Evolutionary conservation across 1,140 invertebrate species (phyloP), one percentile per base, ranked within the genome.

Genomic region (Nautilus pompilius): DNA sequence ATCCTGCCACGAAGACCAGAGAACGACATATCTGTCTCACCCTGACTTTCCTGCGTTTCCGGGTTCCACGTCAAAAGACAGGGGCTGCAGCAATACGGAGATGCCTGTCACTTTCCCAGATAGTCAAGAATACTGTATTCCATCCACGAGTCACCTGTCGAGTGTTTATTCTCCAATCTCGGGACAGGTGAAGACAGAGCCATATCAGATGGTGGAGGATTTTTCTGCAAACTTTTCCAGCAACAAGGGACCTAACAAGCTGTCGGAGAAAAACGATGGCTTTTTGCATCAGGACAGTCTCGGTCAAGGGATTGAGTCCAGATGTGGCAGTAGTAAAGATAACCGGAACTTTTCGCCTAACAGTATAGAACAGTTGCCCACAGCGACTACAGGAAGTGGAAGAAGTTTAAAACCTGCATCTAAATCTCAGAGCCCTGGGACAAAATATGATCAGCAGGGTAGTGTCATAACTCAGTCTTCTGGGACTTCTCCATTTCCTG

Each of bases 61-160:
- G 5, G 24, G 24, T 6, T 17, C 24, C 4, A 28, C 49, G 1
- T 17, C 17, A 53, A 53, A 28, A 2, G 17, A 20, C 17, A 41
- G 36, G n/a, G 0, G 13, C 36, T n/a, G n/a, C 36, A 1, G 13
- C n/a, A n/a, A n/a, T 13, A 53, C 24, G 26, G 49, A 53, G 15
- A 53, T 53, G 49, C 49, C 49, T 22, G 49, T 53, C 0, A 28
- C 29, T 17, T 53, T 53, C 29, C 49, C 49, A 28, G 49, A 53
- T 53, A 53, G 49, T 24, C 49, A 53, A 24, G 49, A 53, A 24
- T 53, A 53, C 26, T 53, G 49, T 53, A 22, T 53, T 53, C 49
- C 49, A 28, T 53, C 49, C 49, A 53, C 49, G 17, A 53, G 49
- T 53, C 49, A 53, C 3, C 26, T 15, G 5, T 20, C 49, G 5